A percentile compares a stretch with the other conserved stretches of the same genome.
phyloP scores from a whole-genome alignment of 2,113 vertebrate species.

The Cromileptes altivelis region DNA sequence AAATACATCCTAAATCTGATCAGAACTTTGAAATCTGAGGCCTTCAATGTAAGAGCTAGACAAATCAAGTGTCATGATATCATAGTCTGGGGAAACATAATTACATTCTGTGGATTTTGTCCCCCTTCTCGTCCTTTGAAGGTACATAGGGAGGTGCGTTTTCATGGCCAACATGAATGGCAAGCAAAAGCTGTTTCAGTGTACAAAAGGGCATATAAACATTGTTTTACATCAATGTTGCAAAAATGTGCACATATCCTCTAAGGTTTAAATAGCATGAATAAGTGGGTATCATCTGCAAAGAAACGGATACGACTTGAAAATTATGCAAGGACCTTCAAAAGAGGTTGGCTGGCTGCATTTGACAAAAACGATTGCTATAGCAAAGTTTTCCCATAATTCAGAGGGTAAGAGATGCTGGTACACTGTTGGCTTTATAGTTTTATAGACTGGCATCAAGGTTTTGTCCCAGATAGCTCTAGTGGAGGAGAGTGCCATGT shows the following conservation, averaged over 20 bases:
- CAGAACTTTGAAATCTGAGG: too few species aligned
- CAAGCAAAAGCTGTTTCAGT: background rate
- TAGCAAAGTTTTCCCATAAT: background rate
- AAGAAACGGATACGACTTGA: background rate
- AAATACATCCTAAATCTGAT: background rate
- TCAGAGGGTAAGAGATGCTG: background rate
- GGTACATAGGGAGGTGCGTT: too few species aligned
- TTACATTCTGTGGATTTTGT: too few species aligned
- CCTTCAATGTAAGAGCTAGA: too few species aligned
- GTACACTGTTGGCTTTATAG: background rate
- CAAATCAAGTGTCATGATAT: too few species aligned
- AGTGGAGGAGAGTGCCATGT: background rate
- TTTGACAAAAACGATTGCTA: background rate
- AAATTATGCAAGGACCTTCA: background rate
- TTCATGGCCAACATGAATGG: too few species aligned
- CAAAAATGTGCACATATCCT: background rate
- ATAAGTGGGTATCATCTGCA: background rate
- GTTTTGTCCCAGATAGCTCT: background rate
- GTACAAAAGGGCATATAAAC: background rate
- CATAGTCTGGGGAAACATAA: too few species aligned
- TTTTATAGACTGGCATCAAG: background rate
- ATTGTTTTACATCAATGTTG: background rate
- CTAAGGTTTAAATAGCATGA: background rate
- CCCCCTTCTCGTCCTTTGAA: too few species aligned
- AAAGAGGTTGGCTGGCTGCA: background rate